Evolutionary conservation across 2,888 invertebrate species (phyloP).

Genomic region (Xanthostigma xanthostigma): DNA sequence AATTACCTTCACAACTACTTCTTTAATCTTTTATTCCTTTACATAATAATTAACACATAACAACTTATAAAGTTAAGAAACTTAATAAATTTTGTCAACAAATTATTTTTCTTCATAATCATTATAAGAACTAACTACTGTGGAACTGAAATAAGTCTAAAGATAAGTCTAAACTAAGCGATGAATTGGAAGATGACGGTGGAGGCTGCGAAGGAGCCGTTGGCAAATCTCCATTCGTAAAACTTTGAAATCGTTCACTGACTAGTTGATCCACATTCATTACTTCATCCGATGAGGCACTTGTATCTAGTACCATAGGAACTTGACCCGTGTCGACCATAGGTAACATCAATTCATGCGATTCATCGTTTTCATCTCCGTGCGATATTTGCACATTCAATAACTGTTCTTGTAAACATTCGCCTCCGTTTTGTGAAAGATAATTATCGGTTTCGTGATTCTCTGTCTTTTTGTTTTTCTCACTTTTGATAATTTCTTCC

Average conservation of each 20-base stretch:
- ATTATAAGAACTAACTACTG: conserved; percentile 13
- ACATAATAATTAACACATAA: neutral
- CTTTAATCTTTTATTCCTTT: neutral
- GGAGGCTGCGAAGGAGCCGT: neutral
- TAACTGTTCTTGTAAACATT: conserved; percentile 1
- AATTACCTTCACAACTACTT: neutral
- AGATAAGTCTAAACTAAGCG: conserved; percentile 22
- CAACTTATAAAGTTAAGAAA: neutral
- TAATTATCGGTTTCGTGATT: neutral
- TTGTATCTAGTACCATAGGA: conserved; percentile 23
- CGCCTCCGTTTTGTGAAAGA: neutral
- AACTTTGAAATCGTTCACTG: conserved; percentile 27
- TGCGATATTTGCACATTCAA: conserved; percentile 2
- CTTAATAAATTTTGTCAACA: neutral
- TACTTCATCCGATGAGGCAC: conserved; percentile 26
- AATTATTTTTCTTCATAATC: neutral
- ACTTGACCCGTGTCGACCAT: conserved; percentile 19
- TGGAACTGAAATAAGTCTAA: conserved; percentile 27
- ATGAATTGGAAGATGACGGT: neutral
- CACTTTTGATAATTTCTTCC: neutral
- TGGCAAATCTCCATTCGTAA: conserved; percentile 25
- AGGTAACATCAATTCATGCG: conserved; percentile 22
- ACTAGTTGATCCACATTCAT: conserved; percentile 31
- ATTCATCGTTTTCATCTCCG: conserved; percentile 1
- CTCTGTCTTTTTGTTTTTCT: neutral